Base-by-base conservation (phyloP, 2,888 invertebrate genomes). In the Anticlea derivata region DNA sequence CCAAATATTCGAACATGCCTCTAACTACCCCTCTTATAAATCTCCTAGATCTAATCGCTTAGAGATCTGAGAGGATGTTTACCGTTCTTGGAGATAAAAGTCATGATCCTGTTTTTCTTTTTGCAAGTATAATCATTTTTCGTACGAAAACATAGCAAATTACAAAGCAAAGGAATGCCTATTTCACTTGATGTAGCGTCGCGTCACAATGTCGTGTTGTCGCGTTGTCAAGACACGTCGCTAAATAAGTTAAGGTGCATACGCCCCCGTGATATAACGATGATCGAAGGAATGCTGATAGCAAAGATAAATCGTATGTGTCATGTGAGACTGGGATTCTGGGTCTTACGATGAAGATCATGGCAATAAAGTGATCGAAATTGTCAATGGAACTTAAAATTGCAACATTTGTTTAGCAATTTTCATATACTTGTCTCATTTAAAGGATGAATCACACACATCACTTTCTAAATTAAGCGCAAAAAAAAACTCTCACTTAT, bases 391-490 rank as follows among this genome's bases (percentile, higher is more conserved):
- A n/a, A n/a, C n/a, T n/a, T n/a, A n/a, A n/a, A n/a, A n/a, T n/a
- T n/a, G n/a, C n/a, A n/a, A n/a, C n/a, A n/a, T n/a, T n/a, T n/a
- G n/a, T n/a, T n/a, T n/a, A n/a, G n/a, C n/a, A n/a, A n/a, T n/a
- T n/a, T n/a, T n/a, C n/a, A n/a, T n/a, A n/a, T n/a, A n/a, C n/a
- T 17, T 17, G 4, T 17, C 2, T 17, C 17, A 13, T 31, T 7
- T 1, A 7, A 0, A 31, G 4, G 8, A 17, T 33, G 17, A 33
- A 17, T 17, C 17, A 20, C 20, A 33, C 17, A 17, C 4, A 29
- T 44, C 45, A 52, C 54, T 58, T 56, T 54, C 55, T 37, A 47
- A 37, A 20, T 26, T 12, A 38, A 52, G n/a, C n/a, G n/a, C n/a
- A n/a, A 33, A 46, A 52, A 33, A 12, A 27, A 24, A 27, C 27